Evolutionary conservation across 2,797 vertebrate species (phyloP), one percentile per base, ranked within the genome.

Genomic region (Lophotriccus pileatus): DNA sequence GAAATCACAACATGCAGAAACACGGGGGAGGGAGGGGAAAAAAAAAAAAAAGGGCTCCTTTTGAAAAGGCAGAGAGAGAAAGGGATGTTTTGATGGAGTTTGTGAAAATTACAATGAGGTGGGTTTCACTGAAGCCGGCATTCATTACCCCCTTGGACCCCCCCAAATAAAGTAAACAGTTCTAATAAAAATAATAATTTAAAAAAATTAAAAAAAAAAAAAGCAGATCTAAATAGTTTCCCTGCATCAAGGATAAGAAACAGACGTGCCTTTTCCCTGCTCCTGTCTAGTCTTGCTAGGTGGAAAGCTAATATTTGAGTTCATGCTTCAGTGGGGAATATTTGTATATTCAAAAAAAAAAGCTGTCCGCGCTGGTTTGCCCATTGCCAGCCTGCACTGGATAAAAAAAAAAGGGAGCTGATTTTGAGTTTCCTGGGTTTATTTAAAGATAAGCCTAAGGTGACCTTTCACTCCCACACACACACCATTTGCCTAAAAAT

Each of bases 1-100:
- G 98, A 98, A 99, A 99, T 99, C 98, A 99, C 98, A 99, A 99
- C 98, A 99, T 96, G 94, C 95, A 96, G 96, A 90, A 96, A 97
- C 93, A 97, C 94, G 49, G 94, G 93, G 96, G 74, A 80, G 73
- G 81, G 76, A 59, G 64, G 43, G 32, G 12, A 25, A 5, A 7
- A 7, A 2, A n/a, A 72, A 27, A 64, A 62, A 87, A 87, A 66
- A 63, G 30, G 75, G 25, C 18, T 84, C 64, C 69, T 91, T 94
- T 83, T 90, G 69, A 74, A 84, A 84, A 93, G 44, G 52, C 67
- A 72, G 24, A 2, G 77, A 63, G 59, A 94, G 87, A 96, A 95
- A 91, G 82, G 80, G 74, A 96, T 87, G 74, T 94, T 94, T 96
- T 94, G 94, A 94, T 84, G 92, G 96, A 62, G 77, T 87, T 44